Percentiles rank a stretch among this genome's conserved stretches.
Evolutionary conservation across 1,140 invertebrate genomes (phyloP).

Genomic region (Macrostomum lignano): DNA sequence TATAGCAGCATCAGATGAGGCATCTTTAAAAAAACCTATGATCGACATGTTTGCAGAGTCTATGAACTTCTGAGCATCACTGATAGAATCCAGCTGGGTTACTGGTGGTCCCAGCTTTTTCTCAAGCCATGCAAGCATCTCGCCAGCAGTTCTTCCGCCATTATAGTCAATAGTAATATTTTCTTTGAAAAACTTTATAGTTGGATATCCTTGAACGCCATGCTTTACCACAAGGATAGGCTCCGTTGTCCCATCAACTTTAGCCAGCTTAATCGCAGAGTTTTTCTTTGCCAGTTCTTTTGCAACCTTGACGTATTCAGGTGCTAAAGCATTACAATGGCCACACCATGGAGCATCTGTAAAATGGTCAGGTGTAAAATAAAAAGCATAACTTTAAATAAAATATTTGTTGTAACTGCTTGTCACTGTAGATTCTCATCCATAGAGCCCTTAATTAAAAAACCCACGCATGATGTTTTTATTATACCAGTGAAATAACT

Average conservation of each 20-base stretch:
- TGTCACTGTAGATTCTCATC: no score
- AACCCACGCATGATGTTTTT: no score
- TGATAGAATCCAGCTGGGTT: constrained; percentile 41
- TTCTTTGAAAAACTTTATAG: constrained; percentile 78
- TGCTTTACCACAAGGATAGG: constrained; percentile 55
- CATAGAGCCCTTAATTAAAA: no score
- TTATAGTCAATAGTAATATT: constrained; percentile 30
- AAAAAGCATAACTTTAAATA: constrained; percentile 1
- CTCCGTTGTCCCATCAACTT: constrained; percentile 85
- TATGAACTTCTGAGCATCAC: constrained; percentile 53
- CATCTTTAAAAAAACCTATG: constrained; percentile 73
- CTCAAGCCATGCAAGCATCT: constrained; percentile 67
- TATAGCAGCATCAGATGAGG: constrained; percentile 45
- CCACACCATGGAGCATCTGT: constrained; percentile 97
- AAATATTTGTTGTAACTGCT: no score
- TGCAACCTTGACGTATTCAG: constrained; percentile 82
- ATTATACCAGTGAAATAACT: no score
- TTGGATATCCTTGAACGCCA: constrained; percentile 70
- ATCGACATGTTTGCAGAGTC: constrained; percentile 48
- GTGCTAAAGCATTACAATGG: constrained; percentile 84
- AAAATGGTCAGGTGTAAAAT: no score
- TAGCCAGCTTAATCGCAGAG: constrained; percentile 48
- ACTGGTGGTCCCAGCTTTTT: constrained; percentile 82
- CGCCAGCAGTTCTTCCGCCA: constrained; percentile 50
- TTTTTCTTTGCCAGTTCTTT: constrained; percentile 40